Base-by-base conservation (phyloP, 2,113 vertebrate species). In the Macrotis lagotis region DNA sequence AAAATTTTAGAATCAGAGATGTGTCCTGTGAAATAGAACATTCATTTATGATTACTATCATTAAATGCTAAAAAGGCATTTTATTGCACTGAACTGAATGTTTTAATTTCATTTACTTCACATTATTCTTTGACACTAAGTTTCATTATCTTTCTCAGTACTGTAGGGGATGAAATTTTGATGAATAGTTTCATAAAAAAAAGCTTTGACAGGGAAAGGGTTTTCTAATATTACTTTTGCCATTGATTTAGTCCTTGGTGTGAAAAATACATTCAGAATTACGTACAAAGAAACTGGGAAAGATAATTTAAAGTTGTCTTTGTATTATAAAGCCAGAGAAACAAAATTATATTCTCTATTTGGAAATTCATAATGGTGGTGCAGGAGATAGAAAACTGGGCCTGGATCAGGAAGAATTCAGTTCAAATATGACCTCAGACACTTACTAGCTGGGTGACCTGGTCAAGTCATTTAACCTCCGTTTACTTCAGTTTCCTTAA, bases 281-380 rank as follows among this genome's bases (percentile, higher is more conserved):
- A 88, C 92, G 50, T 3, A 92, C 5, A 55, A 8, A 88, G 50
- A 51, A 92, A 91, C 11, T 83, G 37, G 16, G 19, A 83, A 83
- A 83, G 66, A 83, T 83, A 90, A 93, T 74, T 94, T 31, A 12
- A 96, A 49, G 49, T 92, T 94, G 55, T 48, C 91, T 92, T 53
- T n/a, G 52, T 1, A 51, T 66, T 94, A 59, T 88, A 91, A 94
- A 55, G 16, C 31, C 55, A 95, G 19, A 92, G 49, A 88, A 97
- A 74, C 0, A 91, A 93, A 96, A 90, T 91, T 22, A 93, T 2
- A 93, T 37, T 28, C 8, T 55, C 14, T 3, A 53, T 51, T 89
- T 59, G 88, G 50, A 25, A 74, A 48, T 51, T 74, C 66, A 83
- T 83, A 1, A 2, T 74, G 19, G 16, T 83, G 66, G n/a, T 22